Conservation (phyloP, 2,113 vertebrate species). For the Psittacus erithacus region DNA sequence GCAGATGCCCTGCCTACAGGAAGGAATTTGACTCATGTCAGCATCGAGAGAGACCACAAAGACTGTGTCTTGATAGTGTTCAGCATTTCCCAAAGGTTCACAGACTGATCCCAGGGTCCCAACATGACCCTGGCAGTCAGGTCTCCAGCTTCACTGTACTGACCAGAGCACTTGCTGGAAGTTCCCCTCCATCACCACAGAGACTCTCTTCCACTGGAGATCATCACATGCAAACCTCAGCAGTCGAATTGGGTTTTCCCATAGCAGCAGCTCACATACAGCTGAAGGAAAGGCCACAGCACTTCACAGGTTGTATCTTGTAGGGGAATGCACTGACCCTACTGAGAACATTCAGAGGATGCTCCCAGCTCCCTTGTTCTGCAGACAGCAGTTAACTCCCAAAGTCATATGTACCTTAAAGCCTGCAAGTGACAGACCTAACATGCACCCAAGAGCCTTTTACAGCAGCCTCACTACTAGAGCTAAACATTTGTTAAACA, state of each 20-base stretch:
- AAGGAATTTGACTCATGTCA: neutral
- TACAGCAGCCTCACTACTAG: neutral
- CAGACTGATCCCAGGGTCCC: neutral
- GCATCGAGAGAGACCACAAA: neutral
- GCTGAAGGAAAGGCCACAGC: neutral
- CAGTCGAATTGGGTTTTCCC: neutral
- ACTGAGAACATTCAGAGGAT: neutral
- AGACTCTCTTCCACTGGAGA: neutral
- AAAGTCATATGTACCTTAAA: accelerated
- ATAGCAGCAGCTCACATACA: neutral
- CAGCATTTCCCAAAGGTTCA: neutral
- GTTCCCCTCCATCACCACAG: accelerated
- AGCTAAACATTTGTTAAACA: neutral
- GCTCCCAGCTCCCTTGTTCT: neutral
- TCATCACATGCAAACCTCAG: neutral
- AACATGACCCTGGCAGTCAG: neutral
- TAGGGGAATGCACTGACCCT: neutral
- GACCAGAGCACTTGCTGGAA: neutral
- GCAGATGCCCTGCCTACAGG: neutral
- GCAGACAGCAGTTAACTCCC: neutral
- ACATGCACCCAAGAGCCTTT: accelerated
- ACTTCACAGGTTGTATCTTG: neutral
- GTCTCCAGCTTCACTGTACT: neutral
- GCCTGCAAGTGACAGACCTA: neutral
- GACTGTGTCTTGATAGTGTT: neutral